Evolutionary conservation across 2,797 vertebrate species (phyloP).

Genomic region (Smutsia temminckii): DNA sequence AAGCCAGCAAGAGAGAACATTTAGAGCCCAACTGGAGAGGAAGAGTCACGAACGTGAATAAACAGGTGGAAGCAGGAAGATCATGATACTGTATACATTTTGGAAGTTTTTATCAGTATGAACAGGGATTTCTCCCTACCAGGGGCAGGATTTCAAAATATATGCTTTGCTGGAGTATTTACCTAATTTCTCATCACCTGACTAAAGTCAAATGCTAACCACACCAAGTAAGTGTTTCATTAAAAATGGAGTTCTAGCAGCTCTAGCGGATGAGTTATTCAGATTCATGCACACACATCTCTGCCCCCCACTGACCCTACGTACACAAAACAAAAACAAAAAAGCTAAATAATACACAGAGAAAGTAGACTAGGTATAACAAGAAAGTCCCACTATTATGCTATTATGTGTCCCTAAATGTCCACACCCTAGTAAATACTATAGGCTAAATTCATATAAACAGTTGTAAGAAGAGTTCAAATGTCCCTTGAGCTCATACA

Average conservation of each 20-base stretch:
- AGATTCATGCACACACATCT: slow-evolving; percentile 38
- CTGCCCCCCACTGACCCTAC: not conserved
- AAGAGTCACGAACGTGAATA: not conserved
- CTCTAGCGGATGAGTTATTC: slow-evolving; percentile 64
- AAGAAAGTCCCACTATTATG: not conserved
- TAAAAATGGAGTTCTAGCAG: slow-evolving; percentile 42
- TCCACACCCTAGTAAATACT: not conserved
- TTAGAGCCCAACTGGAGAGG: slow-evolving; percentile 59
- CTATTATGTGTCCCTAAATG: not conserved
- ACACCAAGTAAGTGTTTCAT: slow-evolving; percentile 67
- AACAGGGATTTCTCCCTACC: slow-evolving; percentile 69
- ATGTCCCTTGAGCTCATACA: not conserved
- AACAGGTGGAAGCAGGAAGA: not conserved
- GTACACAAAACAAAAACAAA: slow-evolving; percentile 18
- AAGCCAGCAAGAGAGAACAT: slow-evolving; percentile 63
- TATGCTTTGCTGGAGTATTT: slow-evolving; percentile 55
- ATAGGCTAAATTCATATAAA: not conserved
- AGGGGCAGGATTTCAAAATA: slow-evolving; percentile 43
- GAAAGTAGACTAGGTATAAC: not conserved
- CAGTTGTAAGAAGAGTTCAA: not conserved
- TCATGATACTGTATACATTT: not conserved
- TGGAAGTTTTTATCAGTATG: slow-evolving; percentile 5
- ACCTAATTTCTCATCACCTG: slow-evolving; percentile 68
- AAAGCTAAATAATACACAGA: not conserved
- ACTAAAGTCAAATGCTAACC: slow-evolving; percentile 67